These are phyloP conservation scores for Aulostomus chinensis DNA, from an alignment of 2,797 vertebrate genomes.

Conservation along the genomic window DNA sequence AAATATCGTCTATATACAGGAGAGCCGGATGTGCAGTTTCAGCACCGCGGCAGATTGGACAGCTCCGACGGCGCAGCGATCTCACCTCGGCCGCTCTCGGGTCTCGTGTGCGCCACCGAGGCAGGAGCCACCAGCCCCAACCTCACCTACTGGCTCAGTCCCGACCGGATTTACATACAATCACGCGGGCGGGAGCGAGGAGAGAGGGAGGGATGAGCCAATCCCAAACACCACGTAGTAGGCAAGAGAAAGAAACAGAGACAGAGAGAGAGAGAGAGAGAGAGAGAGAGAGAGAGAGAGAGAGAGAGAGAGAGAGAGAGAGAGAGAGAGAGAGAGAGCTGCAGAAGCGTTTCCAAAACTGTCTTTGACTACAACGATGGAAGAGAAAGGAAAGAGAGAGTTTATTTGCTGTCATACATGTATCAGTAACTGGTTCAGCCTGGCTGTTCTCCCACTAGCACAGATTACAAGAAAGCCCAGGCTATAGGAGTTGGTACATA, in stretches of 20 bases:
- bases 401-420: too few relatives aligned
- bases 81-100: constrained; percentile 67
- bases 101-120: constrained; percentile 72
- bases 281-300: not conserved
- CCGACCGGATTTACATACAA: constrained; percentile 75
- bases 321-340: too few relatives aligned
- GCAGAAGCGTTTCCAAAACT: too few relatives aligned
- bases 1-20: too few relatives aligned
- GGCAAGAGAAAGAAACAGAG: constrained; percentile 40
- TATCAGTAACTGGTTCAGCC: too few relatives aligned
- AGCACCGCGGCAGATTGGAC: constrained; percentile 76
- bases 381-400: not conserved
- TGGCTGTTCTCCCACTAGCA: too few relatives aligned
- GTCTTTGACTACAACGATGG: constrained; percentile 24
- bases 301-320: not conserved
- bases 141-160: constrained; percentile 70
- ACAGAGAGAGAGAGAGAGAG: not conserved
- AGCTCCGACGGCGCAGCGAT: constrained; percentile 71
- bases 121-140: constrained; percentile 68
- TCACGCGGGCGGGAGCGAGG: constrained; percentile 34
- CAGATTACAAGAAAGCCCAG: too few relatives aligned
- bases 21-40: too few relatives aligned
- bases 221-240: too few relatives aligned
- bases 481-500: too few relatives aligned
- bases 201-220: constrained; percentile 37